These are phyloP conservation scores for Patella ulyssiponensis DNA, from an alignment of 2,888 invertebrate genomes.

Conservation along the genomic window DNA sequence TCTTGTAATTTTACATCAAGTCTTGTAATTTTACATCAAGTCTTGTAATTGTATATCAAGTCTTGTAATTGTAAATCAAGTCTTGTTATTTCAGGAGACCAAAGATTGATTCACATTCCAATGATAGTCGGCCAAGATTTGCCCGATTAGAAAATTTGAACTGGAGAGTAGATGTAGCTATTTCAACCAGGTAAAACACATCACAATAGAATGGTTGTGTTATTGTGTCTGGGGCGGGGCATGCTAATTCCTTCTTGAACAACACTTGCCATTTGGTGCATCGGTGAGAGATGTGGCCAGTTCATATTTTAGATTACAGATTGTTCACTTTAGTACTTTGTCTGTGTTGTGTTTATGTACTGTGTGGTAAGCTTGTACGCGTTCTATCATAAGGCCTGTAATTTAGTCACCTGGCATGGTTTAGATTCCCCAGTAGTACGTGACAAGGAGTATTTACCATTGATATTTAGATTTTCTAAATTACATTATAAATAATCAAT, in stretches of 20 bases:
- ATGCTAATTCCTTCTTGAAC: no score
- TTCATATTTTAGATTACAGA: background rate
- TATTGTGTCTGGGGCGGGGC: no score
- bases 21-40: background rate
- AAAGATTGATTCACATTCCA: slow-evolving; percentile 45
- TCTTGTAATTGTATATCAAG: slow-evolving; percentile 18
- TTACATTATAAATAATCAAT: no score
- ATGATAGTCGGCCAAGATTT: slow-evolving; percentile 54
- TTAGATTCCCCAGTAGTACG: no score
- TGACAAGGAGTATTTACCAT: no score
- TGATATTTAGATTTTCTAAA: no score
- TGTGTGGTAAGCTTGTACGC: background rate
- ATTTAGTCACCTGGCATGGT: no score
- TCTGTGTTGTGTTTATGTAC: slow-evolving; percentile 9
- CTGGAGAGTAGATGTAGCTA: slow-evolving; percentile 69
- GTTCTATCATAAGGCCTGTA: no score
- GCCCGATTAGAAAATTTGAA: slow-evolving; percentile 56
- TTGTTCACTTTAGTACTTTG: background rate
- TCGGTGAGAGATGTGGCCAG: no score
- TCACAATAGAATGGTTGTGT: no score
- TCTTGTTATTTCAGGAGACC: slow-evolving; percentile 44
- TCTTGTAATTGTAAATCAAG: slow-evolving; percentile 21
- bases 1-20: no score
- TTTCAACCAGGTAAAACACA: slow-evolving; percentile 62
- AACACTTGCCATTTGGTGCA: no score